These are phyloP conservation scores for Pachyrhynchus sulphureomaculatus DNA, from an alignment of 1,140 invertebrate species.

Conservation along the genomic window DNA sequence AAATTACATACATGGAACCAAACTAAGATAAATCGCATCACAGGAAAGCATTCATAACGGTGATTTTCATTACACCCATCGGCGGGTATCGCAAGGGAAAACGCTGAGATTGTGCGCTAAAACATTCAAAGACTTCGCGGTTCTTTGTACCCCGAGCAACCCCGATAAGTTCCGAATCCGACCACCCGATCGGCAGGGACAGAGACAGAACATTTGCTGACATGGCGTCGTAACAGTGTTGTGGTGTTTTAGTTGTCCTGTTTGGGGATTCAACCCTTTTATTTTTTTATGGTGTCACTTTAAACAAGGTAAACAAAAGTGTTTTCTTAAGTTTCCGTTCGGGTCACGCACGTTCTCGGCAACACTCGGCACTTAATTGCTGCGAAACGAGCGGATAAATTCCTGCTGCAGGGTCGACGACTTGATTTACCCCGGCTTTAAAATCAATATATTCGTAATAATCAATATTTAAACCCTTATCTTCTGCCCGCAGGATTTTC, in stretches of 20 bases:
- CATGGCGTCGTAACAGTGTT: slow-evolving; percentile 52
- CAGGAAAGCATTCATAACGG: slow-evolving; percentile 41
- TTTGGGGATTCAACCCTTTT: slow-evolving; percentile 47
- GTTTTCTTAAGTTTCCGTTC: slow-evolving; percentile 4
- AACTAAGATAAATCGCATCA: slow-evolving; percentile 22
- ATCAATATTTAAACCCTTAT: slow-evolving; percentile 46
- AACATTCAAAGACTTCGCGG: slow-evolving; percentile 45
- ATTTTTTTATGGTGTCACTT: slow-evolving; percentile 37
- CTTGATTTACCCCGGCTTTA: slow-evolving; percentile 41
- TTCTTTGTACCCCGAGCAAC: slow-evolving; percentile 46
- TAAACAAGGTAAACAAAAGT: slow-evolving; percentile 37
- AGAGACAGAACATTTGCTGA: slow-evolving; percentile 46
- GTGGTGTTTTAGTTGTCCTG: slow-evolving; percentile 47
- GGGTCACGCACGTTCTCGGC: slow-evolving; percentile 4
- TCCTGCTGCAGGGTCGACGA: slow-evolving; percentile 35
- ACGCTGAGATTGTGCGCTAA: slow-evolving; percentile 33
- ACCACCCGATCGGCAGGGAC: slow-evolving; percentile 27
- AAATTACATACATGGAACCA: slow-evolving; percentile 22
- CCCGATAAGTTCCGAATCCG: slow-evolving; percentile 45
- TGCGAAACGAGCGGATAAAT: not conserved
- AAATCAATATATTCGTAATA: slow-evolving; percentile 48
- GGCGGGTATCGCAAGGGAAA: slow-evolving; percentile 36
- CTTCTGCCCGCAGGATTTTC: slow-evolving; percentile 32
- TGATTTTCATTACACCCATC: slow-evolving; percentile 36
- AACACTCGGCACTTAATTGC: slow-evolving; percentile 28